Conservation (phyloP, 2,888 invertebrate genomes). For the Drosophila ustulata region DNA sequence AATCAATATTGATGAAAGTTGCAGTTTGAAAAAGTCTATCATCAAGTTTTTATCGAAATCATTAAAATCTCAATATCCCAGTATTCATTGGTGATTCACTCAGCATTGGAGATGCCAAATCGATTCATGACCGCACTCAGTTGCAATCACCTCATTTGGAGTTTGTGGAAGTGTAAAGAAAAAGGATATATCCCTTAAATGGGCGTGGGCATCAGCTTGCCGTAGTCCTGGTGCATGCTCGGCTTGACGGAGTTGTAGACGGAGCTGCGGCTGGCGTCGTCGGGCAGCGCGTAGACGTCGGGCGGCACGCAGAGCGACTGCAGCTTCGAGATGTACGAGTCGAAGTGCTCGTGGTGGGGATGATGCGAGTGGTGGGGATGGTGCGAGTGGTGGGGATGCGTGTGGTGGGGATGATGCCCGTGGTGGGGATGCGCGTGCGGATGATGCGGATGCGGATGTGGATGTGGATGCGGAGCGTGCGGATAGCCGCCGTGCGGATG, state of each 20-base stretch:
- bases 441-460: slow-evolving; percentile 88
- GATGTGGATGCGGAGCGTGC: slow-evolving; percentile 71
- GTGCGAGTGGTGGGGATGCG: slow-evolving; percentile 82
- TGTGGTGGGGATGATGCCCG: slow-evolving; percentile 64
- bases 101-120: too few relatives aligned
- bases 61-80: too few relatives aligned
- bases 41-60: too few relatives aligned
- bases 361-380: slow-evolving; percentile 82
- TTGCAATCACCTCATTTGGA: too few relatives aligned
- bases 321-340: slow-evolving; percentile 95
- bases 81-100: too few relatives aligned
- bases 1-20: too few relatives aligned
- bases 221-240: slow-evolving; percentile 94
- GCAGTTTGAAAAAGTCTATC: too few relatives aligned
- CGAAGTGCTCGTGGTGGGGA: slow-evolving; percentile 95
- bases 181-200: slow-evolving; percentile 87
- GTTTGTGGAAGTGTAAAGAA: too few relatives aligned
- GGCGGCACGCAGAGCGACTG: slow-evolving; percentile 94
- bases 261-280: slow-evolving; percentile 93
- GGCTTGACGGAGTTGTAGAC: slow-evolving; percentile 96
- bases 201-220: slow-evolving; percentile 92
- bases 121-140: too few relatives aligned
- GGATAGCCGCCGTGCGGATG: slow-evolving; percentile 69
- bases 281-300: slow-evolving; percentile 92
- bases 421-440: slow-evolving; percentile 88